Conservation (phyloP, 1,140 invertebrate species). For the Drosophila simulans region DNA sequence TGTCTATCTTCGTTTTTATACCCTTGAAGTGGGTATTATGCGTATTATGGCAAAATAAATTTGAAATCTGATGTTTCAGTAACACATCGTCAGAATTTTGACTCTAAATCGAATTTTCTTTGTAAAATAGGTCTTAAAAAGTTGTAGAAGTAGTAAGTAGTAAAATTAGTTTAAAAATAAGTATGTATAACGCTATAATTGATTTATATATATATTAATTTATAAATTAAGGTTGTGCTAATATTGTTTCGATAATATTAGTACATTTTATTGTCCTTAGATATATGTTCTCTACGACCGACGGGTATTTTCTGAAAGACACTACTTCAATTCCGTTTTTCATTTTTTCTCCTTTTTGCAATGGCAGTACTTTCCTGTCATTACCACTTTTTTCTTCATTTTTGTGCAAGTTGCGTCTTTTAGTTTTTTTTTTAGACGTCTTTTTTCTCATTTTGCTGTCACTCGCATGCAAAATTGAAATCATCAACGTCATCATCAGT, state of each 20-base stretch:
- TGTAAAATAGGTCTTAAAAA: too few relatives aligned
- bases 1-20: conserved; percentile 16
- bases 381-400: conserved; percentile 49
- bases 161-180: too few relatives aligned
- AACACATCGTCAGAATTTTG: too few relatives aligned
- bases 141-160: too few relatives aligned
- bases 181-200: too few relatives aligned
- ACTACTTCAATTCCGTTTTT: not conserved
- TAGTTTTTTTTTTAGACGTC: conserved; percentile 22
- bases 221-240: too few relatives aligned
- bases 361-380: conserved; percentile 58
- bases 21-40: conserved; percentile 13
- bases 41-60: not conserved
- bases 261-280: too few relatives aligned
- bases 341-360: conserved; percentile 37
- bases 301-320: not conserved
- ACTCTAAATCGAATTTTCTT: too few relatives aligned
- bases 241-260: too few relatives aligned
- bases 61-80: too few relatives aligned
- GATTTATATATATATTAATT: not conserved
- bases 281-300: too few relatives aligned
- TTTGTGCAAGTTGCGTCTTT: conserved; percentile 26
- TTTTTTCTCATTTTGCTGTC: conserved; percentile 46
- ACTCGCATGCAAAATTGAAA: conserved; percentile 66
- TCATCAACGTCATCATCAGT: conserved; percentile 67